Evolutionary conservation across 2,888 invertebrate species (phyloP).

Genomic region (Stegana nigrithorax): DNA sequence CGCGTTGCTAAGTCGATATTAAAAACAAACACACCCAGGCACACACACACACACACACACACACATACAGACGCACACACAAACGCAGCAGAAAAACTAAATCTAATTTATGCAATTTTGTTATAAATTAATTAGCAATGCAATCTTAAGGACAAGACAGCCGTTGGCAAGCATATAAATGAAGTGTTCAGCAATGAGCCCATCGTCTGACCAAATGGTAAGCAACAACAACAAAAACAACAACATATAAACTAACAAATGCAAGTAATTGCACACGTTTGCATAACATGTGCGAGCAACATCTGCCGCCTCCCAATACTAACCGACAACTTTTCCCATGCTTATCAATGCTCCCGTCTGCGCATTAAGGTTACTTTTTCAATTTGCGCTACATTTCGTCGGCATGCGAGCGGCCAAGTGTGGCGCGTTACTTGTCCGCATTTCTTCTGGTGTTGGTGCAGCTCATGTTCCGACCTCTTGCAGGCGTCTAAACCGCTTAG

Average conservation of each 20-base stretch:
- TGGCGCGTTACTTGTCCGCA: not conserved
- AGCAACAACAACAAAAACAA: conserved; percentile 36
- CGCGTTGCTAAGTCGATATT: not conserved
- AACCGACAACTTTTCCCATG: not conserved
- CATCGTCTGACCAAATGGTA: conserved; percentile 67
- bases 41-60: no score
- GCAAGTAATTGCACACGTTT: no score
- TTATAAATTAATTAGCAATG: conserved; percentile 58
- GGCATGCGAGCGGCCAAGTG: not conserved
- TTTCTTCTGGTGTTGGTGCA: conserved; percentile 13
- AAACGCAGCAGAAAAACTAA: no score
- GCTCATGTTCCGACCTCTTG: not conserved
- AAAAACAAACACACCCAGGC: no score
- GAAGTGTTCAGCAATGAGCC: conserved; percentile 67
- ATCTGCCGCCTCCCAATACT: not conserved
- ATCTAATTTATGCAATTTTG: not conserved
- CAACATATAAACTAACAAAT: no score
- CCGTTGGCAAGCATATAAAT: conserved; percentile 65
- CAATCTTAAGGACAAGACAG: conserved; percentile 63
- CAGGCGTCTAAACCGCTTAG: not conserved
- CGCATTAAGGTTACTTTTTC: conserved; percentile 8
- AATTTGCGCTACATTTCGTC: conserved; percentile 10
- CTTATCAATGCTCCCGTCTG: no score
- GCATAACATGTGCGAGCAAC: no score
- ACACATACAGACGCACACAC: no score